A percentile compares a stretch with the other conserved stretches of the same genome.
Conservation (phyloP, 2,113 vertebrate species). For the Elanoides forficatus region DNA sequence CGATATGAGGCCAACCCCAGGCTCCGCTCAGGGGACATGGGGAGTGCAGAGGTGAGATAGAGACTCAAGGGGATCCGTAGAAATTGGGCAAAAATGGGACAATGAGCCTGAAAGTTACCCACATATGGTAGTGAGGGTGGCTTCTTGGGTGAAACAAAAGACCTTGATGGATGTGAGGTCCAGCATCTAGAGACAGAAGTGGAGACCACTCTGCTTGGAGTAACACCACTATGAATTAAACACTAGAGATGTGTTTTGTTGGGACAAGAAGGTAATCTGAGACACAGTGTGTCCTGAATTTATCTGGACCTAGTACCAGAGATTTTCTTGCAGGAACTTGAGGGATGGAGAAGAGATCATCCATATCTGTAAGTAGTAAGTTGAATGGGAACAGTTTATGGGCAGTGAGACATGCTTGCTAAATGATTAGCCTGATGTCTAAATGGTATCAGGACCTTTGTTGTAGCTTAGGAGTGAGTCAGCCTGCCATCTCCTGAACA, state of each 20-base stretch:
- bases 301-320: background rate
- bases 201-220: fast-evolving
- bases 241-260: background rate
- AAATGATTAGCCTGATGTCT: background rate
- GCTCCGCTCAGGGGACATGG: background rate
- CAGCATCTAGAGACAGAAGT: background rate
- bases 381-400: background rate
- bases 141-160: background rate
- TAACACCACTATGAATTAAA: background rate
- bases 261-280: background rate
- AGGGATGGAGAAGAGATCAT: background rate
- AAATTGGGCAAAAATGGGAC: background rate
- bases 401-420: background rate
- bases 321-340: background rate
- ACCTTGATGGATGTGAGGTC: background rate
- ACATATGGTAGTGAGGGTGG: background rate
- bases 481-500: background rate
- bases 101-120: background rate
- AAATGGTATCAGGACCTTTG: background rate
- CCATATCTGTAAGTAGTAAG: background rate
- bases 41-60: background rate
- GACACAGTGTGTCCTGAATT: background rate
- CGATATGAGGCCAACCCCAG: background rate
- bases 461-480: background rate
- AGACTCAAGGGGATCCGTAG: background rate